Evolutionary conservation across 2,113 vertebrate species (phyloP), one percentile per base, ranked within the genome.

Genomic region (Pangasianodon gigas): DNA sequence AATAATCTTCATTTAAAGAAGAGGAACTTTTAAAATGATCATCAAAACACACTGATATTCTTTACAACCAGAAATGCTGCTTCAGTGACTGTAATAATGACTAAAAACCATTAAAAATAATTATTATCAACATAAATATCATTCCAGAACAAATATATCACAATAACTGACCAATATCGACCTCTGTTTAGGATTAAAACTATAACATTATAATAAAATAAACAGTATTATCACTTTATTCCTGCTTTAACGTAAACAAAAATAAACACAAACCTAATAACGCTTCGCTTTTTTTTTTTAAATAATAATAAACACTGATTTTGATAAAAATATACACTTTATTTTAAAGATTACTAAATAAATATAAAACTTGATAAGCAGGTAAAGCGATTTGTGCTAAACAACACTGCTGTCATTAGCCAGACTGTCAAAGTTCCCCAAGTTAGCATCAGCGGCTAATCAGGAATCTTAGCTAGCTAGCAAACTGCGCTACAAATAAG

Each of bases 401-500:
- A 58, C 81, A 58, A 2, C 54, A 44, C 81, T 1, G 81, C 81
- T 60, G 81, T 84, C 81, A 82, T 84, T 44, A 58, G 29, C 29
- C 79, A 8, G 52, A 60, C 81, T 60, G 81, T 84, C 81, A 84
- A 84, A 84, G 3, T 84, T 84, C 52, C 54, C 4, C 81, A 84
- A 58, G 81, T 84, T 84, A 84, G 81, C 81, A 84, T 84, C 54
- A 2, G 54, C 4, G 52, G 81, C 81, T 84, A 84, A 84, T 24
- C 81, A 37, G 29, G 19, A 2, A 29, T 0, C 44, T 51, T 5
- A 54, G 82, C 56, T 46, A 46, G 82, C 82, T 58, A 58, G 81
- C 81, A 8, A 44, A 6, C 54, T 41, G 81, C 18, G 81, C 37
- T 62, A 7, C 82, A 26, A 2, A 29, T 2, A 37, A 37, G 37